Evolutionary conservation across 2,888 invertebrate genomes (phyloP), one percentile per base, ranked within the genome.

Genomic region (Acrobasis repandana): DNA sequence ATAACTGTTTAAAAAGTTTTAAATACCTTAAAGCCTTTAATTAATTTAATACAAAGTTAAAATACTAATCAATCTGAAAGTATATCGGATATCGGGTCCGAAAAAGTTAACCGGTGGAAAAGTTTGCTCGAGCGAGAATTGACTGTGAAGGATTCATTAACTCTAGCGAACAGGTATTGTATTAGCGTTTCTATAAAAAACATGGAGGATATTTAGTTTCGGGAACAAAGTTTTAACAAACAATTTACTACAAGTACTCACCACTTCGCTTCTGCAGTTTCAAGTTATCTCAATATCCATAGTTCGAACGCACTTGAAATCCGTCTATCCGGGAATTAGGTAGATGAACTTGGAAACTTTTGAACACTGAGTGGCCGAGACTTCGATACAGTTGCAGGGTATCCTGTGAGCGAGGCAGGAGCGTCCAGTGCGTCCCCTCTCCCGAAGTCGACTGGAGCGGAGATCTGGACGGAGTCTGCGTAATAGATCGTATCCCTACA

Each of bases 401-500:
- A 72, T 68, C 72, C 59, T 65, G 69, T 65, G 64, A 60, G 63
- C 69, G 70, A 65, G 70, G 70, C 72, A 70, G 78, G 83, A 81
- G 80, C 90, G 88, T 80, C 89, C 80, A 80, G 62, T 74, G 73
- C 80, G 80, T 80, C 73, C 83, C 79, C 83, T 75, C 80, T 85
- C 86, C 82, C 80, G 83, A 75, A 78, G 80, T 84, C 82, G 83
- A 92, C 91, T 92, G 89, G 85, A 86, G 85, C 85, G 82, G 82
- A 81, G 85, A 88, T 89, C 89, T 86, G 83, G 66, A 76, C 86
- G 90, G 92, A 91, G 92, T 91, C 92, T 92, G 92, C 92, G 92
- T 92, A 91, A 87, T 90, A 81, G 90, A 79, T 85, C 86, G 81
- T 82, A 89, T 90, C 89, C 86, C 88, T 87, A 88, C 90, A 90